Evolutionary conservation across 2,888 invertebrate genomes (phyloP).

Genomic region (Craniophora ligustri): DNA sequence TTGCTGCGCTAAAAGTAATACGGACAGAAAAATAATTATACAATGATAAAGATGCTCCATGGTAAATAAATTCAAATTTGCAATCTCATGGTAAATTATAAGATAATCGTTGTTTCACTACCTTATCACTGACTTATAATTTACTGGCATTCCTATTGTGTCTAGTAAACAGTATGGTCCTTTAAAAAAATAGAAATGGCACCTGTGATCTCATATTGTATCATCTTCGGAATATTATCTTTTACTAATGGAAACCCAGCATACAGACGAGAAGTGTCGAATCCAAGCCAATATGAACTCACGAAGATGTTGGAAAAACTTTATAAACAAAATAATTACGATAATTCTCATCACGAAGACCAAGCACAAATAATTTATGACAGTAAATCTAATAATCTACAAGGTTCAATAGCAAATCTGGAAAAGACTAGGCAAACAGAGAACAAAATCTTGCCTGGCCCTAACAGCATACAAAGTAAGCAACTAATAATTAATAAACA

Average conservation of each 20-base stretch:
- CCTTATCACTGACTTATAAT: conserved; percentile 20
- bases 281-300: conserved; percentile 11
- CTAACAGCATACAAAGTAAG: conserved; percentile 10
- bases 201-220: conserved; percentile 12
- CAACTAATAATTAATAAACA: conserved; percentile 23
- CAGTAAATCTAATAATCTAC: background rate
- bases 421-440: too few relatives aligned
- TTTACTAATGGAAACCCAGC: conserved; percentile 16
- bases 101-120: conserved; percentile 18
- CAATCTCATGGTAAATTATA: conserved; percentile 55
- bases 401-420: background rate
- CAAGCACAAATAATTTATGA: conserved; percentile 14
- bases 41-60: background rate
- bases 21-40: conserved; percentile 4
- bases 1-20: background rate
- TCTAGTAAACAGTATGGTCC: conserved; percentile 19
- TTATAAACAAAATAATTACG: conserved; percentile 30
- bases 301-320: conserved; percentile 23
- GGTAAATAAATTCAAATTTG: conserved; percentile 5
- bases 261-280: conserved; percentile 5
- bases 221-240: conserved; percentile 37
- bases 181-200: conserved; percentile 28
- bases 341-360: conserved; percentile 41
- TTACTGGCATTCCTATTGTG: conserved; percentile 29
- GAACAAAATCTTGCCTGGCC: conserved; percentile 8